These are phyloP conservation scores for Merodon equestris DNA, from an alignment of 2,888 invertebrate genomes.

Conservation along the genomic window DNA sequence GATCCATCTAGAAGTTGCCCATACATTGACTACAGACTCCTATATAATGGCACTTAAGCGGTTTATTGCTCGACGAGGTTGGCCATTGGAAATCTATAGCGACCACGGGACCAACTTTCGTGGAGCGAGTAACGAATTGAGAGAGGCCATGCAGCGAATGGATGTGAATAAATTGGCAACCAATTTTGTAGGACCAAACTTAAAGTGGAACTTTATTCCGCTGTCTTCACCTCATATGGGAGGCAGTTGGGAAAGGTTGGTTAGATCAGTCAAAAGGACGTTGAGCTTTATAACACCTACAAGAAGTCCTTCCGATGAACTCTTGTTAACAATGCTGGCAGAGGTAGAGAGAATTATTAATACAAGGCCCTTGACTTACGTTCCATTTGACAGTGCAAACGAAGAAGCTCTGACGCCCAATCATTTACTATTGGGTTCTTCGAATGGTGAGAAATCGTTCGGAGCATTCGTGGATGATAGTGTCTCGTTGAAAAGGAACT, in stretches of 20 bases:
- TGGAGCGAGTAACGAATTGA: conserved; percentile 20
- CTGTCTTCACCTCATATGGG: conserved; percentile 63
- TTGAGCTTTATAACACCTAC: conserved; percentile 51
- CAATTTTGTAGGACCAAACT: conserved; percentile 12
- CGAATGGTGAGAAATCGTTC: conserved; percentile 25
- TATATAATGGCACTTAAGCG: conserved; percentile 38
- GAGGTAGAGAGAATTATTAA: conserved; percentile 67
- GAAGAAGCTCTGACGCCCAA: conserved; percentile 67
- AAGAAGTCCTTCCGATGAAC: conserved; percentile 64
- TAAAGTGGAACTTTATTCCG: conserved; percentile 69
- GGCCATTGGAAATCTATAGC: conserved; percentile 24
- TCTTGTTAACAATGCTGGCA: conserved; percentile 25
- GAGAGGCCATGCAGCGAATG: conserved; percentile 11
- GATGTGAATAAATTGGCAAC: conserved; percentile 16
- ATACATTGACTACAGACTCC: conserved; percentile 25
- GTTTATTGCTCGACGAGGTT: conserved; percentile 35
- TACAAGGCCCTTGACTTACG: conserved; percentile 40
- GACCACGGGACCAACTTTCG: conserved; percentile 52
- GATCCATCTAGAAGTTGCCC: conserved; percentile 37
- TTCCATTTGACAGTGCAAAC: conserved; percentile 36
- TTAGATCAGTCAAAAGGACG: conserved; percentile 47
- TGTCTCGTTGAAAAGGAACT: conserved; percentile 17
- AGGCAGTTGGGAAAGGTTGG: conserved; percentile 54
- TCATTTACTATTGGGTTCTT: conserved; percentile 61
- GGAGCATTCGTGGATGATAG: conserved; percentile 16